Conservation (phyloP, 2,888 invertebrate genomes). For the Drepana falcataria region DNA sequence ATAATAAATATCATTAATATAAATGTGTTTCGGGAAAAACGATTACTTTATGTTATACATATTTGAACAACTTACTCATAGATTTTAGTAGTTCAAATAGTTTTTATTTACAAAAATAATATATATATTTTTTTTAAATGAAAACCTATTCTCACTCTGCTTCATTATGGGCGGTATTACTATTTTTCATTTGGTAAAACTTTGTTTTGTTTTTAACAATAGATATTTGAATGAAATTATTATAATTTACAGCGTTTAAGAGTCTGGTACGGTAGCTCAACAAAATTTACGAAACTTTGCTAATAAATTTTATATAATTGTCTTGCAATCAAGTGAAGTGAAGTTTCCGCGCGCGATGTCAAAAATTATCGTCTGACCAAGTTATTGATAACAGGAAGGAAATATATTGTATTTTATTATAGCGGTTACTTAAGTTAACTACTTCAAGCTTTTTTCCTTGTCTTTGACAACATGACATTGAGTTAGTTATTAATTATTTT, state of each 20-base stretch:
- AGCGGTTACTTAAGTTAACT: not conserved
- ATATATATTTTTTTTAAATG: too few relatives aligned
- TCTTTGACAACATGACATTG: too few relatives aligned
- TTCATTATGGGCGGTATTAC: too few relatives aligned
- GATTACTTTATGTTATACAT: too few relatives aligned
- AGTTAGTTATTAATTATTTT: too few relatives aligned
- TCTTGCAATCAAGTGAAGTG: not conserved
- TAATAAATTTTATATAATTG: conserved; percentile 13
- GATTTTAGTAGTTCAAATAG: too few relatives aligned
- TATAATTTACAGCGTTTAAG: too few relatives aligned
- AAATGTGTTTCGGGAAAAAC: too few relatives aligned
- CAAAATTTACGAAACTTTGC: conserved; percentile 10
- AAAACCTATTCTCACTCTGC: too few relatives aligned
- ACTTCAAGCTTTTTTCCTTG: not conserved
- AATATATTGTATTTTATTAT: not conserved
- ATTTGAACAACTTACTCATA: too few relatives aligned
- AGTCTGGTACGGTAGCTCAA: not conserved
- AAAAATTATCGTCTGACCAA: conserved; percentile 6
- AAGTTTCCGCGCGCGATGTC: conserved; percentile 2
- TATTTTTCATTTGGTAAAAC: too few relatives aligned
- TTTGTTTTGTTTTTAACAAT: not conserved
- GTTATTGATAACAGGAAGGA: not conserved
- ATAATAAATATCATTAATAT: not conserved
- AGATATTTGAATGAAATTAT: not conserved
- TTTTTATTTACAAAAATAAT: too few relatives aligned